Conservation (phyloP, 2,797 vertebrate species). For the Hephaestus fuliginosus region DNA sequence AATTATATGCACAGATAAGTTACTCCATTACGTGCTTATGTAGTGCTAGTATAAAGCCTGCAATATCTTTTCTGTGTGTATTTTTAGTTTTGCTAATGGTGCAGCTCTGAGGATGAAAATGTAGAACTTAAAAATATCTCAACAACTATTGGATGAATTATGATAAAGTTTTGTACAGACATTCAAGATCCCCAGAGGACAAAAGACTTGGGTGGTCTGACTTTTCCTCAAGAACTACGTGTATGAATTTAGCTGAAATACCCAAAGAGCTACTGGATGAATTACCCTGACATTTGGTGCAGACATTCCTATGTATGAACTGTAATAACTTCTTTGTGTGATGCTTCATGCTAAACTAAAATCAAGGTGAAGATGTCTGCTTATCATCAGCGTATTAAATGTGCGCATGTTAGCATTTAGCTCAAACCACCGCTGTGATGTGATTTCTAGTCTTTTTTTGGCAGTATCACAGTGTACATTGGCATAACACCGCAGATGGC, state of each 20-base stretch:
- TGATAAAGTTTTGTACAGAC: background rate
- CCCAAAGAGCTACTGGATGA: background rate
- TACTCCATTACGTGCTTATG: no score
- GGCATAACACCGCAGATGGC: background rate
- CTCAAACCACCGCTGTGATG: no score
- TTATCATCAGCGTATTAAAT: no score
- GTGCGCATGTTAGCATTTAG: no score
- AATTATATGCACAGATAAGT: no score
- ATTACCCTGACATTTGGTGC: background rate
- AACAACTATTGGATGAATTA: background rate
- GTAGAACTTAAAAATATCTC: background rate
- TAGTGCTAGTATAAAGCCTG: no score
- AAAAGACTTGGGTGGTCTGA: no score
- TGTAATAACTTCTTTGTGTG: background rate
- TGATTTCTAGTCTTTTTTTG: background rate
- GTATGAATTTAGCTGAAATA: background rate
- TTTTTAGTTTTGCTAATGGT: no score
- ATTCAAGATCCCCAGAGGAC: background rate
- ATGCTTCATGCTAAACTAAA: background rate
- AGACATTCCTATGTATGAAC: background rate
- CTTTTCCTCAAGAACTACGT: no score
- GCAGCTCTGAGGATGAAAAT: no score
- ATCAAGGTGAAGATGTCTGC: no score
- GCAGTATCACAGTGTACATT: background rate
- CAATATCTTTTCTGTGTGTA: no score